Evolutionary conservation across 2,888 invertebrate species (phyloP).

Genomic region (Drosophila eohydei): DNA sequence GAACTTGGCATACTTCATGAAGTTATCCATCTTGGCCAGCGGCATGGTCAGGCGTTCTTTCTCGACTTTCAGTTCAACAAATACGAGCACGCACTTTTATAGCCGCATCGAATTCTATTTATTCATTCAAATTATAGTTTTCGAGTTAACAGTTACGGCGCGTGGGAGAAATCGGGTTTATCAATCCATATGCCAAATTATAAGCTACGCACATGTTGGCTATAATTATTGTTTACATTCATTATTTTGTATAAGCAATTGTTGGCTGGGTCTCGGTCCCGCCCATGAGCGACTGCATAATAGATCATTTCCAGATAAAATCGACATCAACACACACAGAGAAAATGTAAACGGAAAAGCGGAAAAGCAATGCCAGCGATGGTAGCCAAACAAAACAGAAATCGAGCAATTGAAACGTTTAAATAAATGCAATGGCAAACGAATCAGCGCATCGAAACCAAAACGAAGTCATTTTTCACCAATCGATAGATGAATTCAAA

Average conservation of each 20-base stretch:
- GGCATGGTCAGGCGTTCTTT: slow-evolving; percentile 27
- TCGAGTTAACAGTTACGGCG: slow-evolving; percentile 6
- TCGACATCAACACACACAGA: slow-evolving; percentile 44
- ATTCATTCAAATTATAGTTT: slow-evolving; percentile 50
- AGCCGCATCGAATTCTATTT: slow-evolving; percentile 14
- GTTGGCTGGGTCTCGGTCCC: slow-evolving; percentile 4
- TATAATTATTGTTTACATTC: slow-evolving; percentile 52
- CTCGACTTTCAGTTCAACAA: background rate
- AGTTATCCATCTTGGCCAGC: slow-evolving; percentile 57
- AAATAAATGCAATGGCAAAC: slow-evolving; percentile 68
- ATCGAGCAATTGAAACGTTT: slow-evolving; percentile 71
- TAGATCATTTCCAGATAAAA: slow-evolving; percentile 70
- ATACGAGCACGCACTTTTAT: slow-evolving; percentile 36
- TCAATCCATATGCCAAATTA: slow-evolving; percentile 23
- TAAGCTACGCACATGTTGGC: slow-evolving; percentile 2
- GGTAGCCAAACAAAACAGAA: slow-evolving; percentile 44
- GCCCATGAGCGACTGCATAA: slow-evolving; percentile 48
- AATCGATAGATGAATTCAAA: slow-evolving; percentile 47
- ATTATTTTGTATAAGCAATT: slow-evolving; percentile 23
- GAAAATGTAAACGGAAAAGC: slow-evolving; percentile 18
- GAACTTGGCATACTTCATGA: slow-evolving; percentile 72
- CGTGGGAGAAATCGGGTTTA: slow-evolving; percentile 16
- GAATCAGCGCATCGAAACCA: slow-evolving; percentile 64
- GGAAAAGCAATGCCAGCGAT: slow-evolving; percentile 8
- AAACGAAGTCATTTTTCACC: slow-evolving; percentile 53